These are phyloP conservation scores for Lagria hirta DNA, from an alignment of 2,888 invertebrate species.

Conservation along the genomic window DNA sequence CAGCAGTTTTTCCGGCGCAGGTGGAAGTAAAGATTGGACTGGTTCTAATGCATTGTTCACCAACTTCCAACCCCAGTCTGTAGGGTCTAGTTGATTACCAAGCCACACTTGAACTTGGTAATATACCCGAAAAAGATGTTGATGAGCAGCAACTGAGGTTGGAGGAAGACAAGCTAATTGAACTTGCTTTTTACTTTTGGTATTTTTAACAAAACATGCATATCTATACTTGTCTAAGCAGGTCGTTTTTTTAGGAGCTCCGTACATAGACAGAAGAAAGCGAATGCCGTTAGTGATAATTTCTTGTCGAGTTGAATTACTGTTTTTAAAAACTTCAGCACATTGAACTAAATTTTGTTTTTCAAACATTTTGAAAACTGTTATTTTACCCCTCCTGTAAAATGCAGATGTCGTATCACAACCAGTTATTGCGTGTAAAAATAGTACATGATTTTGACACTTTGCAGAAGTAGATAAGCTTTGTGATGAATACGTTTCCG, in stretches of 20 bases:
- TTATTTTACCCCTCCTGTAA: slow-evolving; percentile 12
- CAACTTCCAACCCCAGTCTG: slow-evolving; percentile 20
- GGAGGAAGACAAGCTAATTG: slow-evolving; percentile 34
- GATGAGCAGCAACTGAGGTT: slow-evolving; percentile 23
- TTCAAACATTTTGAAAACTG: slow-evolving; percentile 18
- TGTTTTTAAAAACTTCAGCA: slow-evolving; percentile 13
- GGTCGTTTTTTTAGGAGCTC: slow-evolving; percentile 18
- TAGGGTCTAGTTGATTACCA: slow-evolving; percentile 10
- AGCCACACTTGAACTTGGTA: slow-evolving; percentile 24
- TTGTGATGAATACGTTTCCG: too few relatives aligned
- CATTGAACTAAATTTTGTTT: slow-evolving; percentile 17
- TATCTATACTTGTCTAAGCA: slow-evolving; percentile 26
- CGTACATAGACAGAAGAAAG: slow-evolving; percentile 7
- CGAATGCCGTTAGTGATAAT: slow-evolving; percentile 8
- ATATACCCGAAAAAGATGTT: slow-evolving; percentile 24
- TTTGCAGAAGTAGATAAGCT: too few relatives aligned
- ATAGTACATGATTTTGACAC: too few relatives aligned
- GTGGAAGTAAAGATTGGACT: too few relatives aligned
- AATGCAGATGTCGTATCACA: slow-evolving; percentile 8
- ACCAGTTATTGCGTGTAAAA: too few relatives aligned
- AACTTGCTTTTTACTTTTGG: slow-evolving; percentile 28
- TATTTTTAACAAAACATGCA: slow-evolving; percentile 27
- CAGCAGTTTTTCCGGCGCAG: too few relatives aligned
- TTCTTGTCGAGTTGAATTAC: slow-evolving; percentile 13
- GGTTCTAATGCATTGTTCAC: too few relatives aligned